A percentile compares a stretch with the other conserved stretches of the same genome.
Evolutionary conservation across 2,797 vertebrate species (phyloP).

Genomic region (Diplodus sargus): DNA sequence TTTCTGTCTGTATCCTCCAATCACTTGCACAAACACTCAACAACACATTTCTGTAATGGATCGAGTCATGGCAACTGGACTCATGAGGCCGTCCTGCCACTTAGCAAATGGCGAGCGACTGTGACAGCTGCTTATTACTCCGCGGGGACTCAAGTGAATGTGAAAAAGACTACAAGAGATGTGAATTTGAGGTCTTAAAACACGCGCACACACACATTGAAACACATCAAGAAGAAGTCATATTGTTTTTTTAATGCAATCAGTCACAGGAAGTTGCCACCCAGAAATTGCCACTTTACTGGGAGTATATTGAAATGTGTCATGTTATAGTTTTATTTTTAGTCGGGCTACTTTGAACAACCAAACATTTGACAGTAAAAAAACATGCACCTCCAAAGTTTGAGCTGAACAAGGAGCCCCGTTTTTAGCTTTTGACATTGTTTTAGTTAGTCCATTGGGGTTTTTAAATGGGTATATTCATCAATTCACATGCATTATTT

Average conservation of each 20-base stretch:
- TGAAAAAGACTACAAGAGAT: constrained; percentile 50
- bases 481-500: no score
- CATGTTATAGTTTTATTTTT: not conserved
- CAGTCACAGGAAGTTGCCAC: not conserved
- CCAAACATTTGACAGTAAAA: not conserved
- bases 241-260: not conserved
- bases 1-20: constrained; percentile 12
- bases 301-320: not conserved
- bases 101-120: constrained; percentile 42
- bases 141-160: constrained; percentile 63
- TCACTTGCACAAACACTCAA: constrained; percentile 30
- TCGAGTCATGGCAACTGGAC: constrained; percentile 25
- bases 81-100: constrained; percentile 39
- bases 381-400: no score
- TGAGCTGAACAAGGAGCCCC: no score
- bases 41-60: constrained; percentile 52
- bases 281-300: not conserved
- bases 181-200: constrained; percentile 14
- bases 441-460: not conserved
- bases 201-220: not conserved
- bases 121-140: constrained; percentile 65
- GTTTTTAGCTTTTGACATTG: not conserved
- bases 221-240: not conserved
- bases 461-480: not conserved
- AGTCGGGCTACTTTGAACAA: no score